Base-by-base conservation (phyloP, 2,113 vertebrate genomes). In the Charadrius vociferus region DNA sequence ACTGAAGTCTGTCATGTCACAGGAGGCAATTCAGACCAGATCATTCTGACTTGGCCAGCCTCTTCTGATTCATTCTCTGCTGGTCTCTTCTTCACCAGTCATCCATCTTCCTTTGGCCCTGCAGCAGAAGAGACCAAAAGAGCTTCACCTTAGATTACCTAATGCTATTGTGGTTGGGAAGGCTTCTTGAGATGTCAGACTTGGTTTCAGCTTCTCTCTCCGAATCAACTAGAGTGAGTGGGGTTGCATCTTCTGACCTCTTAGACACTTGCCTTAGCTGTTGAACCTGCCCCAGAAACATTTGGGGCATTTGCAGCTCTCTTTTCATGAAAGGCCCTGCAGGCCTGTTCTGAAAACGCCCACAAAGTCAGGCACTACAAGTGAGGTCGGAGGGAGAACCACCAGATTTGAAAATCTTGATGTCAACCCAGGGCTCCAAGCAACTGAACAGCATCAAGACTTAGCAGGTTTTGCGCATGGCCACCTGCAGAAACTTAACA, bases 121-220 rank as follows among this genome's bases (percentile, higher is more conserved):
- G 3, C 0, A 0, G 50, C 32, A 70, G 81, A 81, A 78, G 77
- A 78, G 21, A 39, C 27, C 0, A 0, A 23, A 72, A 55, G 34
- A 93, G 14, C 58, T 86, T 89, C 24, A 26, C 11, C 4, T 34
- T 58, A 26, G 20, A 10, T 49, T 58, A 17, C 37, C n/a, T 81
- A 47, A 32, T 24, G 23, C 12, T 82, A 13, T 8, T 94, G 19
- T 49, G 55, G 10, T 56, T 84, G 24, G 18, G 36, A 84, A 70
- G 36, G 26, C 6, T 1, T 61, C 41, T 70, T 53, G 59, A 86
- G 24, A 27, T 70, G 14, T 49, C 81, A 66, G 45, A 27, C 26
- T 70, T 79, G 14, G 8, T 62, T 91, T 94, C 1, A 0, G 16
- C 37, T 67, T 89, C 47, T 94, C 16, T 89, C 37, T 78, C 53